Conservation (phyloP, 1,140 invertebrate genomes). For the Meloidogyne floridensis region DNA sequence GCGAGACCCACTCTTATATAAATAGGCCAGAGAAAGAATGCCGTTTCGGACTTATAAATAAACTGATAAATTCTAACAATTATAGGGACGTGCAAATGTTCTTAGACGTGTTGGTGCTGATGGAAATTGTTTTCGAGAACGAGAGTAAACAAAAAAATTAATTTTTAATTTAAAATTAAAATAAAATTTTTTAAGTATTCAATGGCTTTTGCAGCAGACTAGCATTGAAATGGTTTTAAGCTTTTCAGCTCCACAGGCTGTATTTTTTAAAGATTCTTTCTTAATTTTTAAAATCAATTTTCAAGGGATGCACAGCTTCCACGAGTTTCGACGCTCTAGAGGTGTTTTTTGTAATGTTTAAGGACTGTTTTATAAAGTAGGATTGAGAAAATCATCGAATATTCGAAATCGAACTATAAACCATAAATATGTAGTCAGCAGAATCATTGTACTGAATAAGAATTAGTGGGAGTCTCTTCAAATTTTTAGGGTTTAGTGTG, state of each 20-base stretch:
- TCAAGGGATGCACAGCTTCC: constrained; percentile 24
- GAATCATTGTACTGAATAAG: too few relatives aligned
- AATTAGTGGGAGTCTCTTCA: too few relatives aligned
- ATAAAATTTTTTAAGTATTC: constrained; percentile 27
- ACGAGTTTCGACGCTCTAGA: constrained; percentile 24
- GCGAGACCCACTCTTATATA: too few relatives aligned
- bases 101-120: constrained; percentile 36
- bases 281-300: constrained; percentile 5
- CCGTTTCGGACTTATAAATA: too few relatives aligned
- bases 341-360: neutral
- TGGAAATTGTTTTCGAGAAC: constrained; percentile 36
- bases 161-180: constrained; percentile 7
- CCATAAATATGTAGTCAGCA: too few relatives aligned
- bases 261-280: neutral
- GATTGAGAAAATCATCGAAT: too few relatives aligned
- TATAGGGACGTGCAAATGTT: constrained; percentile 39
- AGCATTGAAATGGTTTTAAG: constrained; percentile 49
- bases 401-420: too few relatives aligned
- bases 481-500: too few relatives aligned
- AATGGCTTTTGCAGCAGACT: constrained; percentile 39
- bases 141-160: constrained; percentile 13
- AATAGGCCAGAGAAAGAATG: too few relatives aligned
- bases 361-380: constrained; percentile 41
- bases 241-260: constrained; percentile 44
- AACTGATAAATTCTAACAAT: constrained; percentile 6